A percentile compares a stretch with the other conserved stretches of the same genome.
phyloP scores from a whole-genome alignment of 2,113 vertebrate genomes.

The Sitta europaea region DNA sequence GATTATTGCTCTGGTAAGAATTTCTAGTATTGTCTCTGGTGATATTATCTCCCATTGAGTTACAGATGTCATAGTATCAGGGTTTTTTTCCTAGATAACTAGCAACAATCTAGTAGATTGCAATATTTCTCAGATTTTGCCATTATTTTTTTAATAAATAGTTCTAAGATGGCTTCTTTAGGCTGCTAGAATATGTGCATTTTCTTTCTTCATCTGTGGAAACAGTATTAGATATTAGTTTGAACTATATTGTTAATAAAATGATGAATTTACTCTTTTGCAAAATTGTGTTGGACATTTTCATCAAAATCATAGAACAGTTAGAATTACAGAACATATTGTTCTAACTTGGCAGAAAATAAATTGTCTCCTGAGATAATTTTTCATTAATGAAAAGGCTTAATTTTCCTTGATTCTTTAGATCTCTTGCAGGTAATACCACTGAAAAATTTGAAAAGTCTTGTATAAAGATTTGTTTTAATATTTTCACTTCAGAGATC shows the following conservation, averaged over 20 bases:
- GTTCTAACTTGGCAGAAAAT: not conserved
- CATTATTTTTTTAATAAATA: not conserved
- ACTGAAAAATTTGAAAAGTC: not conserved
- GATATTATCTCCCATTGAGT: not conserved
- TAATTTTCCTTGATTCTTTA: not conserved
- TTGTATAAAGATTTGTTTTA: not conserved
- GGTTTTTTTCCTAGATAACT: not conserved
- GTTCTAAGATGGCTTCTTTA: not conserved
- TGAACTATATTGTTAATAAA: not conserved
- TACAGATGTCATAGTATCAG: not conserved
- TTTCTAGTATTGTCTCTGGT: not conserved
- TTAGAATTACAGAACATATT: not conserved
- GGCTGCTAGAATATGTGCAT: not conserved
- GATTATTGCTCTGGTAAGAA: not conserved
- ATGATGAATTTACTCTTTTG: not conserved
- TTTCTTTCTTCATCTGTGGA: not conserved
- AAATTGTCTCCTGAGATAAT: not conserved
- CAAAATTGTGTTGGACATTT: fast-evolving
- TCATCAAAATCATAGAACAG: not conserved
- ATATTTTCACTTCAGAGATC: not conserved
- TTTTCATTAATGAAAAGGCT: not conserved
- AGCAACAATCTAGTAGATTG: not conserved
- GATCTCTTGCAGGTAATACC: not conserved
- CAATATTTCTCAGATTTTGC: not conserved
- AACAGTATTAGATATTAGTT: not conserved